Conservation (phyloP, 2,888 invertebrate species). For the Drosophila anceps region DNA sequence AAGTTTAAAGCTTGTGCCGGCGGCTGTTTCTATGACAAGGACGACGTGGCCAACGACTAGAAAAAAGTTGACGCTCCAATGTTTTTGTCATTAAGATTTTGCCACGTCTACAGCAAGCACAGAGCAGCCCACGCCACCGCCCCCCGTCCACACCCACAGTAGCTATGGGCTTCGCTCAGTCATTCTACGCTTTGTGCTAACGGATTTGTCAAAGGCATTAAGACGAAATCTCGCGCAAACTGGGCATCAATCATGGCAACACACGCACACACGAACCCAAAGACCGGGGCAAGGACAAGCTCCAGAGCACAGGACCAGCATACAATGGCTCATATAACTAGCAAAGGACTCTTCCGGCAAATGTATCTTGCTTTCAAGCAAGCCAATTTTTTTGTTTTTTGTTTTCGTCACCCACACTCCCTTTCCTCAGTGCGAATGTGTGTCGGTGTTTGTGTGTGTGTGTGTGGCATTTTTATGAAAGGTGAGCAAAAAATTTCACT, state of each 20-base stretch:
- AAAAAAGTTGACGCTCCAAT: constrained; percentile 63
- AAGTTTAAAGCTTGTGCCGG: constrained; percentile 43
- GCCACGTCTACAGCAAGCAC: constrained; percentile 37
- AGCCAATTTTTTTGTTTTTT: constrained; percentile 33
- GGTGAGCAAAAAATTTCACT: constrained; percentile 39
- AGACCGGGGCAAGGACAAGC: constrained; percentile 12
- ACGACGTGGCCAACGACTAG: constrained; percentile 43
- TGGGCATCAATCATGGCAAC: constrained; percentile 75
- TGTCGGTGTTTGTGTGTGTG: not conserved
- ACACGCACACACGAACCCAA: constrained; percentile 37
- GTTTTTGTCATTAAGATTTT: constrained; percentile 80
- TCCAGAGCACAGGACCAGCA: constrained; percentile 27
- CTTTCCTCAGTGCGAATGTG: not conserved
- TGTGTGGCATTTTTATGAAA: constrained; percentile 18
- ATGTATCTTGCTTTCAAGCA: constrained; percentile 47
- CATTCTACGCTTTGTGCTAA: constrained; percentile 71
- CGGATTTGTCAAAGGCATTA: constrained; percentile 81
- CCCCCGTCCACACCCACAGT: not conserved
- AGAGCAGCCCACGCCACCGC: not conserved
- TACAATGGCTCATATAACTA: constrained; percentile 30
- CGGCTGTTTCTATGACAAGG: constrained; percentile 35
- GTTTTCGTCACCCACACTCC: not conserved
- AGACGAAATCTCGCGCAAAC: constrained; percentile 80
- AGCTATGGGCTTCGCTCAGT: constrained; percentile 37
- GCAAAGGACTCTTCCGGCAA: constrained; percentile 44